Evolutionary conservation across 2,797 vertebrate genomes (phyloP).

Genomic region (Bradypodion ventrale): DNA sequence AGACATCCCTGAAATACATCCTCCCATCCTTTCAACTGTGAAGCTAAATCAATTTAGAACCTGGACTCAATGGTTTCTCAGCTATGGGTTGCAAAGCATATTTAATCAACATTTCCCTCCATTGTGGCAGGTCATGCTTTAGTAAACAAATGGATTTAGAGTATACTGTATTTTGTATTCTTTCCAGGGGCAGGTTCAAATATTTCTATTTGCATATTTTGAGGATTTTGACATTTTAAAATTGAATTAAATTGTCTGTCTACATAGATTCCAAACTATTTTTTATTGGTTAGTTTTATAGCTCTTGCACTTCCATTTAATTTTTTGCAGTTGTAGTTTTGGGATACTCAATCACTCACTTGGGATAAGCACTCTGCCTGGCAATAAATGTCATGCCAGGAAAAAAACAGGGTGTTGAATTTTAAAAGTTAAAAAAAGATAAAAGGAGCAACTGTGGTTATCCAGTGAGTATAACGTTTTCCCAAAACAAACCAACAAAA

Average conservation of each 20-base stretch:
- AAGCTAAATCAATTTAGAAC: background rate
- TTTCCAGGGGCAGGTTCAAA: background rate
- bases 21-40: background rate
- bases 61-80: background rate
- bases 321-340: background rate
- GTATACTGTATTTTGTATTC: background rate
- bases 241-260: background rate
- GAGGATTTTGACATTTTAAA: background rate
- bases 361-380: background rate
- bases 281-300: background rate
- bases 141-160: background rate
- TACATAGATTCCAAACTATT: background rate
- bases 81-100: background rate
- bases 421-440: background rate
- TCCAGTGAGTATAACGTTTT: too few species aligned
- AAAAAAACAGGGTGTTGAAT: too few species aligned
- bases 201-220: background rate
- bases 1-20: background rate
- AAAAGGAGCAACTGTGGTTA: background rate
- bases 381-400: background rate
- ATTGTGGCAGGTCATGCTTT: too few species aligned
- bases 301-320: background rate
- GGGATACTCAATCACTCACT: too few species aligned
- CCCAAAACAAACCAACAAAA: too few species aligned
- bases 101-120: background rate